Evolutionary conservation across 92 coral and sea anemone genomes (phyloP).

Genomic region (Pocillopora meandrina): DNA sequence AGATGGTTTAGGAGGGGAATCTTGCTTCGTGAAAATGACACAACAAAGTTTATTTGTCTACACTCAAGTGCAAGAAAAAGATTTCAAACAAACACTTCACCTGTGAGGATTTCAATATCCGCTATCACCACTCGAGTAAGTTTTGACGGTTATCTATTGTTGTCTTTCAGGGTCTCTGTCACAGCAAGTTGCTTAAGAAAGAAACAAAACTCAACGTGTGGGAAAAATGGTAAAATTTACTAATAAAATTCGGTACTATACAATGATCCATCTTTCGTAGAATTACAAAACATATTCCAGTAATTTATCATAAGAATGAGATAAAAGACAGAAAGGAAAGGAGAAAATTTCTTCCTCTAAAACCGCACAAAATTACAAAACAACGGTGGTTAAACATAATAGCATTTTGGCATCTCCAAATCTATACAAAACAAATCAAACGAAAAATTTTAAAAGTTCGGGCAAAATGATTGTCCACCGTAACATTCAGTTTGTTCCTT

Average conservation of each 20-base stretch:
- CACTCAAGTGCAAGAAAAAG: constrained; percentile 1
- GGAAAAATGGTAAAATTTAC: constrained; percentile 36
- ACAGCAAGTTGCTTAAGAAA: not conserved
- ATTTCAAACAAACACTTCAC: constrained; percentile 46
- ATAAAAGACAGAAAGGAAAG: not conserved
- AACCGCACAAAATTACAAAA: not conserved
- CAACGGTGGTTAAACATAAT: not conserved
- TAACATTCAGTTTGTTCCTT: not conserved
- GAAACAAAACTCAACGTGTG: constrained; percentile 12
- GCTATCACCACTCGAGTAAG: not conserved
- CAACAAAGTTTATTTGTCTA: constrained; percentile 34
- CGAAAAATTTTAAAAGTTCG: constrained; percentile 2
- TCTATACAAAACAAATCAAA: not conserved
- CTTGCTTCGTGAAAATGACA: constrained; percentile 3
- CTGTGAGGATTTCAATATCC: constrained; percentile 34
- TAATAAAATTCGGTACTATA: constrained; percentile 45
- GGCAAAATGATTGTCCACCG: not conserved
- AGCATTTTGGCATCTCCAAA: not conserved
- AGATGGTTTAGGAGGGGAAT: not conserved
- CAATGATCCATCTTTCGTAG: constrained; percentile 33
- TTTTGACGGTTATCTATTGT: constrained; percentile 1
- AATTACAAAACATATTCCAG: constrained; percentile 12
- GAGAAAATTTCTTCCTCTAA: not conserved
- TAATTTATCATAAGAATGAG: not conserved
- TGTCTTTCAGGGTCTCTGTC: not conserved